phyloP scores from a whole-genome alignment of 1,140 invertebrate species.

The Episyrphus balteatus region DNA sequence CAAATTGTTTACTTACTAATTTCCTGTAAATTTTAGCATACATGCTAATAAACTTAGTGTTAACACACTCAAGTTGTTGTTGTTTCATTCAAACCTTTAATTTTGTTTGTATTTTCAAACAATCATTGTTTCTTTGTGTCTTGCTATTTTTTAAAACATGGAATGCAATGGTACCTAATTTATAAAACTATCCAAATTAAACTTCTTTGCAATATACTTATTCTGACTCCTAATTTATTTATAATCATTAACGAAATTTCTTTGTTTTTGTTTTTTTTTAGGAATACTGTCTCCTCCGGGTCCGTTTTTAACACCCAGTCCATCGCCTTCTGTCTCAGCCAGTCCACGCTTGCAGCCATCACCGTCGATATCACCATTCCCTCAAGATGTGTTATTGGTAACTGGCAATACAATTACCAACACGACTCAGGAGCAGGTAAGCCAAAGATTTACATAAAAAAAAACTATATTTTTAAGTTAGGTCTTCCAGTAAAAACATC shows the following conservation, averaged over 20 bases:
- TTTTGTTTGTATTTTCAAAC: too few relatives aligned
- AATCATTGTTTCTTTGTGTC: too few relatives aligned
- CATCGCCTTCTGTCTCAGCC: constrained; percentile 38
- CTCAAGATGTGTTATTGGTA: constrained; percentile 37
- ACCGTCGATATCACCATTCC: constrained; percentile 36
- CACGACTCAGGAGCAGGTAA: constrained; percentile 35
- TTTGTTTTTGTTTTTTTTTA: constrained; percentile 13
- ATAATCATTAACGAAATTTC: neutral
- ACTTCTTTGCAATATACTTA: too few relatives aligned
- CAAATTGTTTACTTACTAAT: too few relatives aligned
- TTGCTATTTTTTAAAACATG: too few relatives aligned
- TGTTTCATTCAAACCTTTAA: too few relatives aligned
- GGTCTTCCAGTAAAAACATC: neutral
- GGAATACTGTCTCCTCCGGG: constrained; percentile 39
- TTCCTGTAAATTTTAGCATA: too few relatives aligned
- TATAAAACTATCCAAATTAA: too few relatives aligned
- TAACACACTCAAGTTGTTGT: too few relatives aligned
- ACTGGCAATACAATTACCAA: constrained; percentile 34
- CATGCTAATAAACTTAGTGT: too few relatives aligned
- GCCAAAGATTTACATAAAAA: constrained; percentile 1
- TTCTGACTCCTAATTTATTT: neutral
- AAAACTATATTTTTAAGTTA: neutral
- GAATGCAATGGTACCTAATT: too few relatives aligned
- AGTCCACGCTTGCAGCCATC: constrained; percentile 37
- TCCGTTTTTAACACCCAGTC: constrained; percentile 39